Evolutionary conservation across 2,888 invertebrate species (phyloP).

Genomic region (Acanthosoma haemorrhoidale): DNA sequence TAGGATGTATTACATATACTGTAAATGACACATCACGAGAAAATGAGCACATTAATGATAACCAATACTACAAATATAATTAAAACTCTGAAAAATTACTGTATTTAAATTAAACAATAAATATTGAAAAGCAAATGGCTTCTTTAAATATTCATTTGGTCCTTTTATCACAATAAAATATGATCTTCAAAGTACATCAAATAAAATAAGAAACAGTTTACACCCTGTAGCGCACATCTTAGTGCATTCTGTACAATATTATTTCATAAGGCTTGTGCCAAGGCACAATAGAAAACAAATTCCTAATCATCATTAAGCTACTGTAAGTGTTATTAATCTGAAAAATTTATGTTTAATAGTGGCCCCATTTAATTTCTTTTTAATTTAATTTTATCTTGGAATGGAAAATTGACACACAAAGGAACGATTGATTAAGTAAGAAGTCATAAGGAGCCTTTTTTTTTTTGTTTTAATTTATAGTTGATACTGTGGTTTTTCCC

Average conservation of each 20-base stretch:
- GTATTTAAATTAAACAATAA: neutral
- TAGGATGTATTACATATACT: neutral
- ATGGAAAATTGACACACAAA: slow-evolving; percentile 13
- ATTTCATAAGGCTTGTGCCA: slow-evolving; percentile 2
- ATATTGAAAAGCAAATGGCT: too few species aligned
- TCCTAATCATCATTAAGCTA: neutral
- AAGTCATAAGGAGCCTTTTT: neutral
- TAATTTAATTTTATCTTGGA: neutral
- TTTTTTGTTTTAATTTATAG: neutral
- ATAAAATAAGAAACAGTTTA: neutral
- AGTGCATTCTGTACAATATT: neutral
- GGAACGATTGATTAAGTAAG: slow-evolving; percentile 8
- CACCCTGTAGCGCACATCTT: slow-evolving; percentile 26
- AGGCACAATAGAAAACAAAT: slow-evolving; percentile 7
- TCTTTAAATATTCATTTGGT: slow-evolving; percentile 22
- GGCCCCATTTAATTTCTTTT: slow-evolving; percentile 13
- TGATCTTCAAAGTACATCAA: neutral
- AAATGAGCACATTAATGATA: neutral
- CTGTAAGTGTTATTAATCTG: neutral
- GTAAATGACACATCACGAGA: neutral
- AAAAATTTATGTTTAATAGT: neutral
- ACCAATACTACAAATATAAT: neutral
- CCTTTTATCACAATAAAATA: slow-evolving; percentile 27
- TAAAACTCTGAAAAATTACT: neutral
- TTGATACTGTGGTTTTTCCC: neutral